Base-by-base conservation (phyloP, 92 coral and sea anemone species). In the Scolanthus callimorphus region DNA sequence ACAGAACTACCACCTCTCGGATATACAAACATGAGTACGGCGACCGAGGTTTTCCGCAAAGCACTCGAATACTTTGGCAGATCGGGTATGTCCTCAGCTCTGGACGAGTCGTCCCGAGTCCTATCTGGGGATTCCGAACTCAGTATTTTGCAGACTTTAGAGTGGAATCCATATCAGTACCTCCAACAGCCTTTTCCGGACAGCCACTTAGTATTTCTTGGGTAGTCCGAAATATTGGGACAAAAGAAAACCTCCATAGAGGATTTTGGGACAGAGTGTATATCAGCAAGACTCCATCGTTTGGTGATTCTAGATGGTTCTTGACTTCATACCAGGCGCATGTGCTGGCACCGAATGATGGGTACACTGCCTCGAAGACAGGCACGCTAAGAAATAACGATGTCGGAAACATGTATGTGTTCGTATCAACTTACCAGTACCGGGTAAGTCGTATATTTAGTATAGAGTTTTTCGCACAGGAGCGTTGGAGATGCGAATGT, bases 51-150 rank as follows among this genome's bases (percentile, higher is more conserved):
- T 30, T 49, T 21, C 83, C 87, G 53, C 79, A 81, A 21, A 74
- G 79, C 29, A 80, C 70, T 12, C 28, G 60, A 49, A 80, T 85
- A 65, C 51, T 85, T 8, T 85, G 91, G 91, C 76, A 84, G 66
- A 55, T 85, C 29, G 47, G 64, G 25, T 85, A 85, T 65, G 71
- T 81, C n/a, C 30, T 69, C 29, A 48, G 52, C 29, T 64, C 88
- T 17, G 84, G 85, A 17, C 57, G 56, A 25, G 44, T 81, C 27
- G 53, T 85, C 17, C 91, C 91, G 1, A 82, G 91, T 62, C 91
- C 91, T 8, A 52, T 81, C 29, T 85, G 91, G 91, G 88, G 91
- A 20, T 85, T 85, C 69, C 51, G 62, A 25, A 85, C 91, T 23
- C 57, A 57, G 34, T 77, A 81, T 8, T 85, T 53, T 43, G 88